Evolutionary conservation across 2,888 invertebrate genomes (phyloP), one percentile per base, ranked within the genome.

Genomic region (Drosophila seclusa): DNA sequence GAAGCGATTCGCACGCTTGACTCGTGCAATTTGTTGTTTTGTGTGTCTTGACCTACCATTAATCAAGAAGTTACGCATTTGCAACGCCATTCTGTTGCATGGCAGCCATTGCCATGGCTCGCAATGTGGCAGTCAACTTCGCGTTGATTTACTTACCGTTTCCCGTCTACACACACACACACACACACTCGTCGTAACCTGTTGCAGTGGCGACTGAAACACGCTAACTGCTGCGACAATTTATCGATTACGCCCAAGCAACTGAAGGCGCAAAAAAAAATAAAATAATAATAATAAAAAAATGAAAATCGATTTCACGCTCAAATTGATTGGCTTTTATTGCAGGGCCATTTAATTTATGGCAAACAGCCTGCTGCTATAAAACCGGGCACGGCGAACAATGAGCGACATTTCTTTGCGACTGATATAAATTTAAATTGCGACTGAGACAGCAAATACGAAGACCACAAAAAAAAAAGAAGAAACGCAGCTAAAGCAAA

Each of bases 281-380:
- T 27, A 24, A 40, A 5, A 29, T 8, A 8, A 18, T 45, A 52
- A 57, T 24, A 31, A 36, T 27, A 36, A 50, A 29, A 53, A 65
- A 74, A 80, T 70, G 69, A 82, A 89, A 86, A 87, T 89, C 86
- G 86, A 86, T 86, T 89, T 86, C 78, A 86, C 90, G 90, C 90
- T 86, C 80, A 87, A 86, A 87, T 86, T 86, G 86, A 86, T 86
- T 87, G 76, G 71, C 79, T 88, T 85, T 85, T 89, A 89, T 85
- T 87, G 90, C 77, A 31, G 52, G 74, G 75, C 73, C 79, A 79
- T 89, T 89, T 83, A 84, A 84, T 84, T 84, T 84, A 89, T 89
- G 89, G 68, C 65, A 54, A 50, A 62, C 29, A 65, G 29, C 27
- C 29, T 31, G 31, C 80, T 70, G 75, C 73, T 55, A 77, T 70